A percentile compares a stretch with the other conserved stretches of the same genome.
phyloP scores from a whole-genome alignment of 1,140 invertebrate species.

The Heliconius melpomene region DNA sequence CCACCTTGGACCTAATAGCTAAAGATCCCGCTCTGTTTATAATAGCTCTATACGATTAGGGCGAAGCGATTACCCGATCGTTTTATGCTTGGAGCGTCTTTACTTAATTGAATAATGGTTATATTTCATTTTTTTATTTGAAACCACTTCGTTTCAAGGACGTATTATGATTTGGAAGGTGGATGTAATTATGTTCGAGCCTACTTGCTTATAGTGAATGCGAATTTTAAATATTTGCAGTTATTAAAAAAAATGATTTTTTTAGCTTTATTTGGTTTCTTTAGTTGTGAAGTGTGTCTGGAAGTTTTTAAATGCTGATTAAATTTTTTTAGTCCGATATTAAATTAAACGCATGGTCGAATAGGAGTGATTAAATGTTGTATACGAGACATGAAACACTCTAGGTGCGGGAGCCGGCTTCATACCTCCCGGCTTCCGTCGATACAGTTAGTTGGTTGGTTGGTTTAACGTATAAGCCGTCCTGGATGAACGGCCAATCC shows the following conservation, averaged over 20 bases:
- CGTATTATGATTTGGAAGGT: constrained; percentile 1
- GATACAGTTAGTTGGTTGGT: too few species aligned
- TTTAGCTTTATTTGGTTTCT: background rate
- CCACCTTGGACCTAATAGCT: constrained; percentile 27
- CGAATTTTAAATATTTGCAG: background rate
- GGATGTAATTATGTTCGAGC: background rate
- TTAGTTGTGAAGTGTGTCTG: background rate
- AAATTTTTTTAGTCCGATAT: background rate
- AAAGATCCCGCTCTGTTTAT: constrained; percentile 51
- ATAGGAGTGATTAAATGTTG: too few species aligned
- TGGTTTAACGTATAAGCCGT: too few species aligned
- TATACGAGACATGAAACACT: too few species aligned
- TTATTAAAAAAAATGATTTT: background rate
- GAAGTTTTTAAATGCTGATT: background rate
- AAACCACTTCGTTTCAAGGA: background rate
- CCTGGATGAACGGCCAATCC: too few species aligned
- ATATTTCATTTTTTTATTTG: constrained; percentile 15
- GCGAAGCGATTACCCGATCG: constrained; percentile 46
- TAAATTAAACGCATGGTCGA: background rate
- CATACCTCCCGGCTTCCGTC: too few species aligned
- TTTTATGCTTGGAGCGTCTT: constrained; percentile 46
- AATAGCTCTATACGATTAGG: constrained; percentile 58
- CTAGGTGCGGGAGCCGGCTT: too few species aligned
- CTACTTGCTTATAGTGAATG: background rate
- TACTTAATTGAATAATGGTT: constrained; percentile 45